phyloP scores from a whole-genome alignment of 2,888 invertebrate species.

The Drosophila neonasuta region DNA sequence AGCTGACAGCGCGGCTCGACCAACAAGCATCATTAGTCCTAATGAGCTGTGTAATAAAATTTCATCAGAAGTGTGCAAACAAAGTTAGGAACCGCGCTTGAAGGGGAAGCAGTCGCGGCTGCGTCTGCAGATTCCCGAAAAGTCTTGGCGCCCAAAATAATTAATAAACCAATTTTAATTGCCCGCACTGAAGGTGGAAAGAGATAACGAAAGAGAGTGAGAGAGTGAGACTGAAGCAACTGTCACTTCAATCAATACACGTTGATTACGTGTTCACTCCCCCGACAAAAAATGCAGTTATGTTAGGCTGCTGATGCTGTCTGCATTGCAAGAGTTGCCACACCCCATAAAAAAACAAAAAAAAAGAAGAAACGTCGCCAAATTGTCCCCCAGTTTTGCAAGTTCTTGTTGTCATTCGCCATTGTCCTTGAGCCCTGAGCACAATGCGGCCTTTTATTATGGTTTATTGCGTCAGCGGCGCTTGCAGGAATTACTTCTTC shows the following conservation, averaged over 20 bases:
- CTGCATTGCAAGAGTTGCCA: constrained; percentile 4
- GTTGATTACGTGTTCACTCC: constrained; percentile 21
- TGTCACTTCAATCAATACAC: constrained; percentile 34
- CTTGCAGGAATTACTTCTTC: constrained; percentile 7
- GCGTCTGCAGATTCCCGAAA: constrained; percentile 9
- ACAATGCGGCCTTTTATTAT: constrained; percentile 67
- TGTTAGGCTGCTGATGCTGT: not conserved
- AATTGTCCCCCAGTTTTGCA: constrained; percentile 20
- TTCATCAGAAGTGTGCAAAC: constrained; percentile 57
- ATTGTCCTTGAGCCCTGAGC: constrained; percentile 51
- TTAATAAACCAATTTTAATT: constrained; percentile 70
- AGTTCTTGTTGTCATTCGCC: constrained; percentile 10
- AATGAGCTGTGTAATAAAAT: constrained; percentile 75
- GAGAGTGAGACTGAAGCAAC: not conserved
- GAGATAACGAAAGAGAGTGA: too few relatives aligned
- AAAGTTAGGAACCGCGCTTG: constrained; percentile 29
- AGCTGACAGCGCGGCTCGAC: constrained; percentile 49
- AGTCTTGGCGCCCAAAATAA: constrained; percentile 39
- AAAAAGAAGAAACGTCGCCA: constrained; percentile 14
- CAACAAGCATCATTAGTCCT: constrained; percentile 76
- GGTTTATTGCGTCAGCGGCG: constrained; percentile 67
- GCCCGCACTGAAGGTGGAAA: not conserved
- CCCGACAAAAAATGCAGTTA: not conserved
- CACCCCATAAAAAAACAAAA: not conserved
- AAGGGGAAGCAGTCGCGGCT: not conserved